These are phyloP conservation scores for Bufotes viridis DNA, from an alignment of 2,797 vertebrate species.

Conservation along the genomic window DNA sequence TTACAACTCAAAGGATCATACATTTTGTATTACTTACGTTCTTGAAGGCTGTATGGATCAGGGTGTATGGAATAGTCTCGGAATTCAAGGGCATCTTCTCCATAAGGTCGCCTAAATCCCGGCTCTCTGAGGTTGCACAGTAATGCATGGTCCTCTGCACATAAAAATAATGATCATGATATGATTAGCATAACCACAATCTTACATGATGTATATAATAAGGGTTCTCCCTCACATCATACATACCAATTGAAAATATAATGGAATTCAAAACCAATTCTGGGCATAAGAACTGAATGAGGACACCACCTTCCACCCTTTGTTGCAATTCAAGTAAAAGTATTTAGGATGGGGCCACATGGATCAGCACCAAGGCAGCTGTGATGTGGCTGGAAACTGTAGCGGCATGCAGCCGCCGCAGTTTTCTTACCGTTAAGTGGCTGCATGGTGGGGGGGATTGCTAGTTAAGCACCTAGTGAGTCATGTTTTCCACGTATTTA, in stretches of 20 bases:
- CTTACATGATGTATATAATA: neutral
- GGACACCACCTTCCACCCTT: neutral
- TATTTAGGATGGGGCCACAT: no score
- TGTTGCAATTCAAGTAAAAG: no score
- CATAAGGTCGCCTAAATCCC: constrained; percentile 79
- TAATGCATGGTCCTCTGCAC: constrained; percentile 84
- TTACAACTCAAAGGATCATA: neutral
- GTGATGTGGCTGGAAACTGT: no score
- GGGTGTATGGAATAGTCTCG: constrained; percentile 75
- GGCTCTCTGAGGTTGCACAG: constrained; percentile 88
- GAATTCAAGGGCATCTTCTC: constrained; percentile 85
- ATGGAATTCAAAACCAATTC: neutral
- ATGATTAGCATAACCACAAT: neutral
- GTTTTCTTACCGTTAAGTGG: neutral
- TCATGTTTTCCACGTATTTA: neutral
- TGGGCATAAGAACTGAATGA: neutral
- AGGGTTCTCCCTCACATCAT: no score
- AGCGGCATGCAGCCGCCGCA: no score
- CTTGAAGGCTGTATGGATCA: constrained; percentile 77
- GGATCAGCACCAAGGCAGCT: no score
- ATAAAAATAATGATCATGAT: constrained; percentile 61
- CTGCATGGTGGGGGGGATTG: neutral
- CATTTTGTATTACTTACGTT: constrained; percentile 73
- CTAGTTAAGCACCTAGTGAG: neutral
- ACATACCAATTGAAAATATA: neutral